phyloP scores from a whole-genome alignment of 2,888 invertebrate species.

The Drosophila fungiperda region DNA sequence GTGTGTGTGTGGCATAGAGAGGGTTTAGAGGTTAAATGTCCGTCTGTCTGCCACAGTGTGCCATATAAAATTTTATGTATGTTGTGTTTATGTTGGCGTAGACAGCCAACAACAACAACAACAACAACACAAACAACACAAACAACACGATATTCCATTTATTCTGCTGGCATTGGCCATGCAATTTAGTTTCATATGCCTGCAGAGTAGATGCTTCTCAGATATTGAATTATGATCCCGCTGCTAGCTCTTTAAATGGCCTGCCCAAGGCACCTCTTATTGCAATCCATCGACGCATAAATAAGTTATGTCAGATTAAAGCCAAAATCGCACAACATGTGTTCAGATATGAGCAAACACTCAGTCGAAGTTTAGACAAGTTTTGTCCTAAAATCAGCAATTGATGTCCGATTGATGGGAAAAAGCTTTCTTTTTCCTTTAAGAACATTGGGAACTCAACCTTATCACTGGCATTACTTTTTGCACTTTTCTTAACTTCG shows the following conservation, averaged over 20 bases:
- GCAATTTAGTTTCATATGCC: conserved; percentile 75
- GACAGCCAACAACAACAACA: conserved; percentile 46
- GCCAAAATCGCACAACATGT: conserved; percentile 38
- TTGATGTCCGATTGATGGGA: conserved; percentile 7
- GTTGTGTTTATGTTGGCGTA: conserved; percentile 63
- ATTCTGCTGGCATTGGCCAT: conserved; percentile 51
- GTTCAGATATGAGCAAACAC: conserved; percentile 25
- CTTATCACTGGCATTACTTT: not conserved
- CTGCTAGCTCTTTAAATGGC: conserved; percentile 62
- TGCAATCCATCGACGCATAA: conserved; percentile 47
- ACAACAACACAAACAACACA: not conserved
- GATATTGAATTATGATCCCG: conserved; percentile 77
- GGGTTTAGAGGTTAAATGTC: conserved; percentile 28
- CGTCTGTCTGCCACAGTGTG: conserved; percentile 44
- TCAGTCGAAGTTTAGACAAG: not conserved
- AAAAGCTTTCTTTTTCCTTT: not conserved
- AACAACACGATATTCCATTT: conserved; percentile 20
- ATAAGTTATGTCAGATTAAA: conserved; percentile 55
- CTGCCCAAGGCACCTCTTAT: conserved; percentile 9
- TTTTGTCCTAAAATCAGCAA: not conserved
- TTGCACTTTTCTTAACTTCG: not conserved
- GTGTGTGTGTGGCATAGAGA: conserved; percentile 8
- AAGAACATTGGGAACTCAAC: not conserved
- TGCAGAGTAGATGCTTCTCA: conserved; percentile 59
- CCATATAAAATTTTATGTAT: conserved; percentile 76